Conservation (phyloP, 2,113 vertebrate genomes). For the Pholis gunnellus region DNA sequence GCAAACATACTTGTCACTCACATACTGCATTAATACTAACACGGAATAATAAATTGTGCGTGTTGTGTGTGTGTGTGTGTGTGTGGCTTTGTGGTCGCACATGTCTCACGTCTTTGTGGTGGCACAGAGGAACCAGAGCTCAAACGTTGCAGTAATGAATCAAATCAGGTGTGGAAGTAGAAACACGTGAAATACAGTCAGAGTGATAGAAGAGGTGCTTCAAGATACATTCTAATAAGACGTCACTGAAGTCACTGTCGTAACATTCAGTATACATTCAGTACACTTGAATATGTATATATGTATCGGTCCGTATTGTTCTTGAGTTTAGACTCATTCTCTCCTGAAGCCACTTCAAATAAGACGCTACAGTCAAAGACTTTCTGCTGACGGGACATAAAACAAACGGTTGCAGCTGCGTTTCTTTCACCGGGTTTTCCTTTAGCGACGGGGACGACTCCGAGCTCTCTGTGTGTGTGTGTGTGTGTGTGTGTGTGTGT, state of each 20-base stretch:
- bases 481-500: slow-evolving; percentile 19
- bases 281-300: neutral
- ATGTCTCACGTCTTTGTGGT: slow-evolving; percentile 22
- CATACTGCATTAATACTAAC: neutral
- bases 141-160: slow-evolving; percentile 33
- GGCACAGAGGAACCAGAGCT: slow-evolving; percentile 10
- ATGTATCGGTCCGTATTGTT: neutral
- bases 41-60: neutral
- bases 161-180: slow-evolving; percentile 27
- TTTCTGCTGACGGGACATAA: slow-evolving; percentile 60
- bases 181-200: neutral
- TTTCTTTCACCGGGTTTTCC: slow-evolving; percentile 44
- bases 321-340: neutral
- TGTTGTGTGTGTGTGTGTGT: slow-evolving; percentile 1
- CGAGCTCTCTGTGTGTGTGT: slow-evolving; percentile 21
- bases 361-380: slow-evolving; percentile 21
- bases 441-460: slow-evolving; percentile 53
- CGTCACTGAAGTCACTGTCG: neutral
- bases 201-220: neutral
- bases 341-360: slow-evolving; percentile 36
- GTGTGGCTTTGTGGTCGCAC: slow-evolving; percentile 32
- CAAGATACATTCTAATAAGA: slow-evolving; percentile 3
- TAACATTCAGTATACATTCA: neutral
- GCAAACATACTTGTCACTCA: neutral
- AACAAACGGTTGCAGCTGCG: slow-evolving; percentile 56